Conservation (phyloP, 2,888 invertebrate genomes). For the Chrysolina haemoptera region DNA sequence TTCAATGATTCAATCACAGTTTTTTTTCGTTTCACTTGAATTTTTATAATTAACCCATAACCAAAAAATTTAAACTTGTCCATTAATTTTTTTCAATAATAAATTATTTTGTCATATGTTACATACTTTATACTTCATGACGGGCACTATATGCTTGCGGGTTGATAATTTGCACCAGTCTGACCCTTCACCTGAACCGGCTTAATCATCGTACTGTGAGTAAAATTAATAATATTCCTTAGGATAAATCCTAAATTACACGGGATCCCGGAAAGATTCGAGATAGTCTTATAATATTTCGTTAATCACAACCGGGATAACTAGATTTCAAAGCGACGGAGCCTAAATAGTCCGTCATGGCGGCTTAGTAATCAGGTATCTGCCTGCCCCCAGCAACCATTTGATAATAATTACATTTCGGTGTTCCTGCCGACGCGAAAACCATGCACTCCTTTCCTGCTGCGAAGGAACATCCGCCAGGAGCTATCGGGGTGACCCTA, state of each 20-base stretch:
- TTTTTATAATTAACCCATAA: no score
- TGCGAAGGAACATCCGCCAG: not conserved
- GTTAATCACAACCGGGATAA: slow-evolving; percentile 69
- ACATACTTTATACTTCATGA: no score
- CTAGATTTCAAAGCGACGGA: slow-evolving; percentile 69
- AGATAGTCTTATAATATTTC: slow-evolving; percentile 64
- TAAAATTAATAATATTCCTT: slow-evolving; percentile 4
- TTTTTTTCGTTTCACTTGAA: no score
- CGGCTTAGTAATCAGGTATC: slow-evolving; percentile 68
- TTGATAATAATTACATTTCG: slow-evolving; percentile 69
- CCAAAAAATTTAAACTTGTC: no score
- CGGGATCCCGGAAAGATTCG: slow-evolving; percentile 5
- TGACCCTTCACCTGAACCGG: not conserved
- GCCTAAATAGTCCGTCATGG: slow-evolving; percentile 61
- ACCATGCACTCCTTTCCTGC: not conserved
- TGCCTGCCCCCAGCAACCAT: slow-evolving; percentile 67
- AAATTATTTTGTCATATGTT: no score
- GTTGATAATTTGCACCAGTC: not conserved
- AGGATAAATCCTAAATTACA: not conserved
- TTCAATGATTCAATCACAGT: no score
- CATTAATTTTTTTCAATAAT: no score
- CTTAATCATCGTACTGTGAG: not conserved
- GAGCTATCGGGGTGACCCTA: not conserved
- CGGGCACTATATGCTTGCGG: no score
- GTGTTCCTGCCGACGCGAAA: slow-evolving; percentile 33